A percentile compares a stretch with the other conserved stretches of the same genome.
These are phyloP conservation scores for Darevskia nairensis DNA, from an alignment of 2,797 vertebrate species.

Conservation along the genomic window DNA sequence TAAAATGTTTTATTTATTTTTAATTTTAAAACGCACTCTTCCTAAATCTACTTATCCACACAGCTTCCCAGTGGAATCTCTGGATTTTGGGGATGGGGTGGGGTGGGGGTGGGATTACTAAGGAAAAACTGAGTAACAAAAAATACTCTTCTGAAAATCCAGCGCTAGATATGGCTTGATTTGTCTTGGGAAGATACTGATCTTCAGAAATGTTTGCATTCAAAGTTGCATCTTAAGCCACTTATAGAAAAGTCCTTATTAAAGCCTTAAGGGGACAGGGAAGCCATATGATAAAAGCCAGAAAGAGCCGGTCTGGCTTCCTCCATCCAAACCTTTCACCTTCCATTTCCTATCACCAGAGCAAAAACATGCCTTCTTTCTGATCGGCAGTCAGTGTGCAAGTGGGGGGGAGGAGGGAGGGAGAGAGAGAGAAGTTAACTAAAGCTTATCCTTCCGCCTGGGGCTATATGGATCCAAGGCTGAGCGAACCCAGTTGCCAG, in stretches of 20 bases:
- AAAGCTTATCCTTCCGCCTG: not conserved
- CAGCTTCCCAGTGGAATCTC: not conserved
- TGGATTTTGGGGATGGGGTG: not conserved
- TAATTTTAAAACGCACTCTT: not conserved
- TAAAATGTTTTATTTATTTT: too few species aligned
- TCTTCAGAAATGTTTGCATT: slow-evolving; percentile 1
- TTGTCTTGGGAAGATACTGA: slow-evolving; percentile 1
- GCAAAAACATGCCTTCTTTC: not conserved
- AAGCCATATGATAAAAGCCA: not conserved
- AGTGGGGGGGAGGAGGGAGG: not conserved
- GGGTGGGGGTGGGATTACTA: too few species aligned
- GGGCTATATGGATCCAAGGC: not conserved
- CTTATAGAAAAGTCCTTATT: not conserved
- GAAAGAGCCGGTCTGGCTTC: not conserved
- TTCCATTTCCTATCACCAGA: not conserved
- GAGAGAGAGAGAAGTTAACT: not conserved
- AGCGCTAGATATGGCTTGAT: not conserved
- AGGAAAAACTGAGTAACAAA: not conserved
- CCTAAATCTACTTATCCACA: not conserved
- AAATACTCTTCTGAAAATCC: not conserved
- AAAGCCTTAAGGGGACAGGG: not conserved
- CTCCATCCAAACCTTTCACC: not conserved
- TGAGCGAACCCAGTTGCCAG: not conserved
- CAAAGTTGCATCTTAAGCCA: slow-evolving; percentile 2
- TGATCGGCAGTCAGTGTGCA: not conserved